These are phyloP conservation scores for Betta splendens DNA, from an alignment of 2,797 vertebrate species.

Conservation along the genomic window DNA sequence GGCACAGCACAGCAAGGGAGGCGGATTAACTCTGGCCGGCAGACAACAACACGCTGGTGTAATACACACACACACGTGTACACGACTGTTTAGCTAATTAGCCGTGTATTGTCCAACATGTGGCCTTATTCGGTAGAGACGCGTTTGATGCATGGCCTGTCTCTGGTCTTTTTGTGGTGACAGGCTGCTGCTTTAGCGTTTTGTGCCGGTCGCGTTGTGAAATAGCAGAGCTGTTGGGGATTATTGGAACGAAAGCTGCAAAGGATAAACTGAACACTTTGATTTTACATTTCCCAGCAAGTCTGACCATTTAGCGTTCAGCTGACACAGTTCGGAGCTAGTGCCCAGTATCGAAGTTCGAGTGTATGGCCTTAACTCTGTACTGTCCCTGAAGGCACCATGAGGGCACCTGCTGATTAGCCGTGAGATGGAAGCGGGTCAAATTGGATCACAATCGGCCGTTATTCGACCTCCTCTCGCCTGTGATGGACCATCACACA, in stretches of 20 bases:
- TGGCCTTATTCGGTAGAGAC: slow-evolving; percentile 4
- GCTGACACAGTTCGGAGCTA: too few species aligned
- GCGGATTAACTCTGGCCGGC: slow-evolving; percentile 12
- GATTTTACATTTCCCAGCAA: slow-evolving; percentile 6
- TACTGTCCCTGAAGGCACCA: too few species aligned
- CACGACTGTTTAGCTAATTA: slow-evolving; percentile 18
- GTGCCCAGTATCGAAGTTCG: too few species aligned
- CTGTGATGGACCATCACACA: too few species aligned
- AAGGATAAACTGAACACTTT: slow-evolving; percentile 22
- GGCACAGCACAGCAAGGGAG: slow-evolving; percentile 13
- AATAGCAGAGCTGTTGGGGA: slow-evolving; percentile 35
- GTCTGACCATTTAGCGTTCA: slow-evolving; percentile 8
- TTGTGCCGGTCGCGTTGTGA: slow-evolving; percentile 11
- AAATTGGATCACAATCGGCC: too few species aligned
- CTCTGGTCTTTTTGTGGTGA: slow-evolving; percentile 22
- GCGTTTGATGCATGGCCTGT: slow-evolving; percentile 6
- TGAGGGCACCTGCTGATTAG: too few species aligned
- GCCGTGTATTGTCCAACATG: slow-evolving; percentile 1
- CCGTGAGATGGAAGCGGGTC: too few species aligned
- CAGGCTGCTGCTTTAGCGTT: slow-evolving; percentile 40
- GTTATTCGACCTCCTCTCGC: too few species aligned
- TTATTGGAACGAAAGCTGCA: slow-evolving; percentile 29
- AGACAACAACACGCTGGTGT: too few species aligned
- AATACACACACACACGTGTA: background rate
- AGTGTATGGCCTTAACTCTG: too few species aligned